These are phyloP conservation scores for Machaerirhynchus nigripectus DNA, from an alignment of 2,113 vertebrate species.

Conservation along the genomic window DNA sequence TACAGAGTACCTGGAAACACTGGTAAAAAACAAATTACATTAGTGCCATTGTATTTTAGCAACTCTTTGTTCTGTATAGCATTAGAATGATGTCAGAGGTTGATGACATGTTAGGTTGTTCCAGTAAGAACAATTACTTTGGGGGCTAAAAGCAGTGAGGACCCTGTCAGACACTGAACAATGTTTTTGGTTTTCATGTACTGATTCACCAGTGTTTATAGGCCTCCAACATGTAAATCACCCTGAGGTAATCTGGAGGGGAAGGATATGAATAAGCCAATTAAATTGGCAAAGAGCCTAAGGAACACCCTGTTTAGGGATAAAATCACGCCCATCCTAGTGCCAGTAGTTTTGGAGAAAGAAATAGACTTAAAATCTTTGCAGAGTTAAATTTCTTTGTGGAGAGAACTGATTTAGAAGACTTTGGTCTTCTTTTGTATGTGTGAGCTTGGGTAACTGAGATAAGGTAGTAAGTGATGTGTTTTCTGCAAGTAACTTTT, in stretches of 20 bases:
- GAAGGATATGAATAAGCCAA: slow-evolving; percentile 73
- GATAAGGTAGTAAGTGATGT: not conserved
- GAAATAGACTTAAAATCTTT: slow-evolving; percentile 33
- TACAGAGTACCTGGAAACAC: not conserved
- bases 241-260: slow-evolving; percentile 67
- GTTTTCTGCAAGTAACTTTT: slow-evolving; percentile 25
- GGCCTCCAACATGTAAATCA: slow-evolving; percentile 57
- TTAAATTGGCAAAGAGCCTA: slow-evolving; percentile 52
- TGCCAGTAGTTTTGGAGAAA: slow-evolving; percentile 54
- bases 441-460: not conserved
- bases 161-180: slow-evolving; percentile 19
- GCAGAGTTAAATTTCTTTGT: not conserved
- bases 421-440: not conserved
- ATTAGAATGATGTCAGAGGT: slow-evolving; percentile 21
- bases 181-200: slow-evolving; percentile 46
- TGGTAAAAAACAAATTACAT: not conserved
- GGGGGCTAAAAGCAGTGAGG: slow-evolving; percentile 30
- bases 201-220: slow-evolving; percentile 64
- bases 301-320: slow-evolving; percentile 70
- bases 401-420: not conserved
- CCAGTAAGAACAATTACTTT: slow-evolving; percentile 44
- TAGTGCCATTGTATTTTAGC: slow-evolving; percentile 1
- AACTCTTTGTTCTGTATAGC: not conserved
- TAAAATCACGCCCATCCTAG: slow-evolving; percentile 39
- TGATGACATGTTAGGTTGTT: slow-evolving; percentile 2